Evolutionary conservation across 1,140 invertebrate species (phyloP).

Genomic region (Caenorhabditis remanei): DNA sequence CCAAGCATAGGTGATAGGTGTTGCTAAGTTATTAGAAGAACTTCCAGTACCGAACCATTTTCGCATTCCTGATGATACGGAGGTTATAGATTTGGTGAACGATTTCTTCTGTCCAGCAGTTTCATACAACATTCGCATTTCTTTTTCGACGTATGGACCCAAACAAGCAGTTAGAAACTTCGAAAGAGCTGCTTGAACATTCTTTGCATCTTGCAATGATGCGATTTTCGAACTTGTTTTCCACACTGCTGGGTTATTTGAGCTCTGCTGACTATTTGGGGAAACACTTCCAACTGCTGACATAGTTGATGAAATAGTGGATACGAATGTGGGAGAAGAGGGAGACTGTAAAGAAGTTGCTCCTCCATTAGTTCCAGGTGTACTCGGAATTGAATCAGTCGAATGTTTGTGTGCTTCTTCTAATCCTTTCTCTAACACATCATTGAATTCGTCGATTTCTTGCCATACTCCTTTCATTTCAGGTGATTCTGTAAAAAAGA

Average conservation of each 20-base stretch:
- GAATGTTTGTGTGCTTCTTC: constrained; percentile 32
- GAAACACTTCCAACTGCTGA: constrained; percentile 12
- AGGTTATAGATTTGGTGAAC: not conserved
- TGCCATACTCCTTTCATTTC: constrained; percentile 22
- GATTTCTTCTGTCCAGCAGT: constrained; percentile 3
- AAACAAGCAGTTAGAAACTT: not conserved
- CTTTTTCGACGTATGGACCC: not conserved
- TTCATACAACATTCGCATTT: constrained; percentile 10
- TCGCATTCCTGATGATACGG: not conserved
- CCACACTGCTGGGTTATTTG: not conserved
- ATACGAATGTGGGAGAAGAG: not conserved
- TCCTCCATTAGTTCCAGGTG: not conserved
- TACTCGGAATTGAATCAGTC: not conserved
- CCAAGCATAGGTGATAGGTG: constrained; percentile 75
- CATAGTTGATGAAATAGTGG: constrained; percentile 16
- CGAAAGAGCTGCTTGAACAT: not conserved
- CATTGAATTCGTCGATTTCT: constrained; percentile 35
- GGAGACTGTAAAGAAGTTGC: not conserved
- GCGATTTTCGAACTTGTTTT: not conserved
- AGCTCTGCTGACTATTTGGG: constrained; percentile 1
- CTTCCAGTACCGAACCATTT: constrained; percentile 42
- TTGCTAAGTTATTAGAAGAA: not conserved
- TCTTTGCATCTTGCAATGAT: constrained; percentile 1
- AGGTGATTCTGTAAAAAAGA: not conserved
- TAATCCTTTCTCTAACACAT: constrained; percentile 18